Evolutionary conservation across 30 jellyfish, hydroid and myxozoan genomes (phyloP).

Genomic region (Euphysa ruthae): DNA sequence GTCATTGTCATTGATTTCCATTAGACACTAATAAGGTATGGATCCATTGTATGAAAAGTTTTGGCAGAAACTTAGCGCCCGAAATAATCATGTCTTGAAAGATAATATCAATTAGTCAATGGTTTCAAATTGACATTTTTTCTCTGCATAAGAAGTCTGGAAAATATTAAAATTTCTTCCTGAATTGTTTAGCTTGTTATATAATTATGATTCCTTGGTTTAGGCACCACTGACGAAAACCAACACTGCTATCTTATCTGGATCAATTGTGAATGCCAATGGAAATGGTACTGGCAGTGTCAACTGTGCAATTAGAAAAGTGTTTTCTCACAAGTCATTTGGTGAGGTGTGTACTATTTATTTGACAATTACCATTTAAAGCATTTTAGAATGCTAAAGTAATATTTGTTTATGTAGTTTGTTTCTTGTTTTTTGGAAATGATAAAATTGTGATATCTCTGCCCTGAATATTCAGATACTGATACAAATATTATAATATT

Average conservation of each 20-base stretch:
- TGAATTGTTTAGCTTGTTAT: no score
- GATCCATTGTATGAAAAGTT: no score
- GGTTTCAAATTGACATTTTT: background rate
- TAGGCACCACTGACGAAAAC: constrained; percentile 91
- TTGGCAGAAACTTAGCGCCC: no score
- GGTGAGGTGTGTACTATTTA: constrained; percentile 53
- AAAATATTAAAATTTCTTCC: background rate
- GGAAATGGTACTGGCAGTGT: constrained; percentile 91
- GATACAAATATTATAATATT: no score
- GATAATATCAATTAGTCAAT: no score
- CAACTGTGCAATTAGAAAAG: constrained; percentile 39
- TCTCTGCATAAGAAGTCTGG: background rate
- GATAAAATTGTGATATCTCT: no score
- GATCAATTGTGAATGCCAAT: constrained; percentile 54
- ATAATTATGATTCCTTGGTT: no score
- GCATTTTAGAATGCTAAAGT: background rate
- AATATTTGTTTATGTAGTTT: background rate
- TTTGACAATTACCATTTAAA: background rate
- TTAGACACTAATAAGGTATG: no score
- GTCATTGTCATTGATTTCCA: no score
- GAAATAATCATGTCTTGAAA: no score
- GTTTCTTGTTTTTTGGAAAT: background rate
- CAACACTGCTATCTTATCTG: constrained; percentile 88
- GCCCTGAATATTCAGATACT: no score
- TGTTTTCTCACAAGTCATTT: constrained; percentile 69